Percentiles rank a stretch among this genome's conserved stretches.
These are phyloP conservation scores for Elysia crispata DNA, from an alignment of 2,888 invertebrate genomes.

Conservation along the genomic window DNA sequence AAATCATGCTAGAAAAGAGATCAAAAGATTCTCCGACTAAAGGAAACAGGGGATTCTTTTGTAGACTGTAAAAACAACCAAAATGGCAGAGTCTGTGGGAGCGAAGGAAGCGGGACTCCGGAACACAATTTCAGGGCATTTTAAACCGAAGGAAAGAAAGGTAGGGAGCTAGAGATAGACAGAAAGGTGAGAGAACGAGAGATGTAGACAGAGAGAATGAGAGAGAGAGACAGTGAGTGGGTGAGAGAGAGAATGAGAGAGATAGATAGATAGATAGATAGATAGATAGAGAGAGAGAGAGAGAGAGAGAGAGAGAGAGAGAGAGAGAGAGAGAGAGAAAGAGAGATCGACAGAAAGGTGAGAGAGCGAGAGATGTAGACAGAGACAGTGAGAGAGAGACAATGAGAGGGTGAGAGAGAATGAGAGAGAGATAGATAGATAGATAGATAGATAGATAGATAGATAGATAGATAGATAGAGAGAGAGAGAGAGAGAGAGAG, in stretches of 20 bases:
- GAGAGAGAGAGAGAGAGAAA: neutral
- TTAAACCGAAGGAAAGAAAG: neutral
- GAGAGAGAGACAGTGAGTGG: neutral
- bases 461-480: neutral
- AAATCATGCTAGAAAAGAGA: neutral
- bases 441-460: neutral
- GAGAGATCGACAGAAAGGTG: neutral
- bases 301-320: constrained; percentile 2
- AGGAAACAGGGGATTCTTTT: neutral
- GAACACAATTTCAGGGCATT: neutral
- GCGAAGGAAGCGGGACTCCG: neutral
- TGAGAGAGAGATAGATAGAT: constrained; percentile 22
- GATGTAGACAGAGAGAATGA: neutral
- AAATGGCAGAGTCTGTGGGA: constrained; percentile 2
- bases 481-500: constrained; percentile 5
- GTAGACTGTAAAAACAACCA: neutral
- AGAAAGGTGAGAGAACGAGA: neutral
- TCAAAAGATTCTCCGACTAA: neutral
- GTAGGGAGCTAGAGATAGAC: neutral
- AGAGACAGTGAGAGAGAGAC: neutral
- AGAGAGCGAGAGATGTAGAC: neutral
- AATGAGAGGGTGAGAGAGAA: constrained; percentile 5
- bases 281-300: constrained; percentile 6
- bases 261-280: constrained; percentile 4
- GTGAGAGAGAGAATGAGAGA: constrained; percentile 21